Evolutionary conservation across 2,113 vertebrate genomes (phyloP), one percentile per base, ranked within the genome.

Genomic region (Morone saxatilis): DNA sequence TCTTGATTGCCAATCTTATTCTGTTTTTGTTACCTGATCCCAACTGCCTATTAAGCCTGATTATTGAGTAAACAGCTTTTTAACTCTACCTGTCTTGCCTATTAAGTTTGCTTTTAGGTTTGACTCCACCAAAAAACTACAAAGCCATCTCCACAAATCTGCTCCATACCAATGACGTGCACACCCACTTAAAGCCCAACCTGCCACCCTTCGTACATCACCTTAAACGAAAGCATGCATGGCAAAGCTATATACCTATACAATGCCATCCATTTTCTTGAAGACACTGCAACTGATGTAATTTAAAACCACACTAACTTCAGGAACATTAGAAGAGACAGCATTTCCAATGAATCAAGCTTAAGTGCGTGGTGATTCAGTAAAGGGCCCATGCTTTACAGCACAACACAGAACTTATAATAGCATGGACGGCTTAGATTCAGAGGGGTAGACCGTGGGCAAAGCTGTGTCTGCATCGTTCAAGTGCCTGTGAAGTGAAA

Each of bases 61-160:
- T 67, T 71, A 67, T 43, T 48, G n/a, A n/a, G 43, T 43, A 68
- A 74, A 60, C 41, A 47, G 40, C 78, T 81, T 66, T 59, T 41
- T 19, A 67, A 67, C 25, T 57, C 38, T 10, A 14, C 10, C 45
- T 47, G 47, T 36, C n/a, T 50, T 59, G 9, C 14, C 16, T 31
- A 14, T 66, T 4, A 50, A 31, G 16, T 74, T 59, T 51, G 4
- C 53, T 48, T 51, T 70, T 31, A 8, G 2, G 1, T 31, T 41
- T 60, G 25, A 9, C 13, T 20, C 16, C 14, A 36, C 22, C 9
- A 6, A 41, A 4, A 78, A 4, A 60, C 25, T 22, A 22, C 20
- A 36, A 47, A 22, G 48, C 8, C 9, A 41, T 63, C 14, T 19
- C 38, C 66, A 38, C 13, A 41, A 43, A 59, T 25, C 51, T 56